Evolutionary conservation across 2,888 invertebrate species (phyloP), one percentile per base, ranked within the genome.

Genomic region (Tetranychus truncatus): DNA sequence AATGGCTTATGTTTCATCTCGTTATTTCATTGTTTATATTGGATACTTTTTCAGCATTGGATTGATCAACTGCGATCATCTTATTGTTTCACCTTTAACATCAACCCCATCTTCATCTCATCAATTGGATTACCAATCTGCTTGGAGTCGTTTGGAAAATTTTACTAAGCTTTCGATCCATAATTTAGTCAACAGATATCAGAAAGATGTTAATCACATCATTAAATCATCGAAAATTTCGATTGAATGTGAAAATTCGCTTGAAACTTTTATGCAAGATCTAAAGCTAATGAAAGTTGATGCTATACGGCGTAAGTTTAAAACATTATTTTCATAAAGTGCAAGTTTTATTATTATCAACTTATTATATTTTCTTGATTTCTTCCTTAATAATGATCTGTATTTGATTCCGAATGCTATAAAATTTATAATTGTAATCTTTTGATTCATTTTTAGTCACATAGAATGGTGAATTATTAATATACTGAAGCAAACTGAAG

Each of bases 141-240:
- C 69, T 20, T 69, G 69, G 69, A n/a, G 6, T 20, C 20, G 20
- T 24, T 24, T 69, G 21, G 69, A 69, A 69, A 69, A 69, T 69
- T 69, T 69, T 69, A 69, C 69, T 1, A 20, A 24, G 11, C 34
- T 69, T 69, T 21, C 34, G 11, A 11, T 69, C 69, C 11, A 20
- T 21, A 24, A 69, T 69, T 21, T 69, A 69, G 34, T 24, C 6
- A 24, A 69, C 20, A 18, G 20, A 20, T 69, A 69, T 69, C 11
- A 18, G 20, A 11, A 11, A 5, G 69, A 69, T 24, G 21, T 69
- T 69, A 69, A 21, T 69, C 11, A 11, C 1, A 24, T 69, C 11
- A 20, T 69, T 24, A 24, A 69, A 24, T 20, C 69, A 11, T 24
- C 69, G 5, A 6, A 24, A 18, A 69, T 69, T 69, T 69, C 69